Percentiles rank a stretch among this genome's conserved stretches.
phyloP scores from a whole-genome alignment of 37 sponge, comb jelly and placozoan genomes.

The Ianthella basta region DNA sequence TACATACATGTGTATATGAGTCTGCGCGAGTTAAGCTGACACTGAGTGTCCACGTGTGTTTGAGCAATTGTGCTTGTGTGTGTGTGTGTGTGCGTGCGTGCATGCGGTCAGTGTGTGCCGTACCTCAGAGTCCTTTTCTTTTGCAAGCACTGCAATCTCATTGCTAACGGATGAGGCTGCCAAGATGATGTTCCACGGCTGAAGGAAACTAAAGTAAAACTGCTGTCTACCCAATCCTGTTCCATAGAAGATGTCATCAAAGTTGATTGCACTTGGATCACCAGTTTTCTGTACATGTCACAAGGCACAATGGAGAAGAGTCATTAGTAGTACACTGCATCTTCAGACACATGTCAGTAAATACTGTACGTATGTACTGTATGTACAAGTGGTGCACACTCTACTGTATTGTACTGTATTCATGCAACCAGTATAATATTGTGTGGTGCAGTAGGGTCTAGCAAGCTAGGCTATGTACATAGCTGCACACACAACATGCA shows the following conservation, averaged over 20 bases:
- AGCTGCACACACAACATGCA: too few species aligned
- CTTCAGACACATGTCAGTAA: neutral
- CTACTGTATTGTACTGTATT: too few species aligned
- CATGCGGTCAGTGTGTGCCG: neutral
- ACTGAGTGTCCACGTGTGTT: conserved; percentile 25
- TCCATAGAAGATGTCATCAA: conserved; percentile 71
- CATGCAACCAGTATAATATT: too few species aligned
- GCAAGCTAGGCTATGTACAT: too few species aligned
- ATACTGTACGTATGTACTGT: neutral
- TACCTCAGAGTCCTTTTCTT: neutral
- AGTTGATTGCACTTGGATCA: conserved; percentile 19
- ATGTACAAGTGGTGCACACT: neutral
- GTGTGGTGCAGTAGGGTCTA: too few species aligned
- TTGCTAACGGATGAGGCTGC: neutral
- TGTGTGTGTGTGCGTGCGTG: conserved; percentile 37
- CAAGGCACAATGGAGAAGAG: conserved; percentile 10
- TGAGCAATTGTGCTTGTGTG: conserved; percentile 24
- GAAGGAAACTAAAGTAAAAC: conserved; percentile 63
- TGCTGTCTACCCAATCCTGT: conserved; percentile 34
- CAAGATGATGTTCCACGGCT: conserved; percentile 45
- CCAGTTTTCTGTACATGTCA: conserved; percentile 60
- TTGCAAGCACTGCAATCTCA: neutral
- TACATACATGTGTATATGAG: conserved; percentile 1
- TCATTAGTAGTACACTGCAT: neutral
- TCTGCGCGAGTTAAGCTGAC: neutral